Percentiles rank a stretch among this genome's conserved stretches.
phyloP scores from a whole-genome alignment of 2,113 vertebrate species.

The Zosterops lateralis region DNA sequence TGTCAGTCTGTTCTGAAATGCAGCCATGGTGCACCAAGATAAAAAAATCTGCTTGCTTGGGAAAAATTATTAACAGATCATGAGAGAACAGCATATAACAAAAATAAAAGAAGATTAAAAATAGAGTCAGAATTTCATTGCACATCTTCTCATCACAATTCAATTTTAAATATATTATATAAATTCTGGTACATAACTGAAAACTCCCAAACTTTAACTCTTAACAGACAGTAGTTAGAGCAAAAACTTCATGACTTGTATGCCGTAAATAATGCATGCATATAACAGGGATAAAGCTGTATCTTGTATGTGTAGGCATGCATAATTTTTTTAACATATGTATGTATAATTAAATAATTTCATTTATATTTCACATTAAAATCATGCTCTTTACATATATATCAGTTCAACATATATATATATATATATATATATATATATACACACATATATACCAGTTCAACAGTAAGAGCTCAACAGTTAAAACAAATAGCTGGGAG shows the following conservation, averaged over 20 bases:
- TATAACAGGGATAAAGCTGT: not conserved
- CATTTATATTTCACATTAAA: not conserved
- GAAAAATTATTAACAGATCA: conserved; percentile 14
- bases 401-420: too few species aligned
- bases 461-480: not conserved
- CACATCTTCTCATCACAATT: not conserved
- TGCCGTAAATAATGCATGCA: not conserved
- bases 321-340: not conserved
- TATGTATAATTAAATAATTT: not conserved
- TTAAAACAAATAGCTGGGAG: not conserved
- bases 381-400: not conserved
- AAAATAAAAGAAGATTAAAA: not conserved
- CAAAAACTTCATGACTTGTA: not conserved
- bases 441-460: not conserved
- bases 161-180: not conserved
- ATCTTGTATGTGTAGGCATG: not conserved
- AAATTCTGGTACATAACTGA: not conserved
- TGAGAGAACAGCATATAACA: not conserved
- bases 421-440: too few species aligned
- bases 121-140: not conserved
- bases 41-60: not conserved
- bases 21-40: not conserved
- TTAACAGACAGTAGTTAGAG: not conserved
- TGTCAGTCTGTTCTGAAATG: not conserved
- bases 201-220: not conserved